Conservation (phyloP, 2,888 invertebrate genomes). For the Pristionchus mayeri region DNA sequence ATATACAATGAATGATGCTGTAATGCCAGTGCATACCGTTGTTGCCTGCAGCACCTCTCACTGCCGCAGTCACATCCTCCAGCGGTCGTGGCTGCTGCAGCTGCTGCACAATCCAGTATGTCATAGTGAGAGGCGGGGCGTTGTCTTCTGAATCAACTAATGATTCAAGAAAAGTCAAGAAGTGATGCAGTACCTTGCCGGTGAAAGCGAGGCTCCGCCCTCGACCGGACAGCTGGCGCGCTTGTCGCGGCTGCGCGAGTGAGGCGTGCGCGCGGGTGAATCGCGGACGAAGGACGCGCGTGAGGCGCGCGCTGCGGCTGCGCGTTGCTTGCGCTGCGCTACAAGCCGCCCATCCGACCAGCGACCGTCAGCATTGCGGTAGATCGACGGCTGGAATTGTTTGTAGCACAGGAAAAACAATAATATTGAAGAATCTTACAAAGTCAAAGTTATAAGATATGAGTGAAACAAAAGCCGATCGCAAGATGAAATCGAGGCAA, state of each 20-base stretch:
- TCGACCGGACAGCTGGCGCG: conserved; percentile 40
- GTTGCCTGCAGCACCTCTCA: conserved; percentile 49
- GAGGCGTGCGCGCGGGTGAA: conserved; percentile 46
- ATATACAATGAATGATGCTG: neutral
- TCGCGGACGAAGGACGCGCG: conserved; percentile 41
- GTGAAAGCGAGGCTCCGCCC: neutral
- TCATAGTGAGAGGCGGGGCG: conserved; percentile 48
- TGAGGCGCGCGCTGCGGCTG: conserved; percentile 5
- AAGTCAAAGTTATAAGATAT: no score
- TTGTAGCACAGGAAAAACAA: neutral
- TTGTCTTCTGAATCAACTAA: neutral
- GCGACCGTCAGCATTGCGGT: conserved; percentile 68
- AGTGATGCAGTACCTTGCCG: neutral
- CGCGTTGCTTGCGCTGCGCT: conserved; percentile 52
- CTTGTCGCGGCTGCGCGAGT: conserved; percentile 25
- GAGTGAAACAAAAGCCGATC: no score
- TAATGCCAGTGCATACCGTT: conserved; percentile 8
- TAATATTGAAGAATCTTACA: no score
- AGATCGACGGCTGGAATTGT: conserved; percentile 53
- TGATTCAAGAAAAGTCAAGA: no score
- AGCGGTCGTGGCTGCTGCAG: neutral
- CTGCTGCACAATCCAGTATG: neutral
- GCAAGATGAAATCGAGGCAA: no score
- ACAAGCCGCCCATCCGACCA: conserved; percentile 69
- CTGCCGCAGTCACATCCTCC: conserved; percentile 49